Evolutionary conservation across 2,113 vertebrate genomes (phyloP), one percentile per base, ranked within the genome.

Genomic region (Arothron firmamentum): DNA sequence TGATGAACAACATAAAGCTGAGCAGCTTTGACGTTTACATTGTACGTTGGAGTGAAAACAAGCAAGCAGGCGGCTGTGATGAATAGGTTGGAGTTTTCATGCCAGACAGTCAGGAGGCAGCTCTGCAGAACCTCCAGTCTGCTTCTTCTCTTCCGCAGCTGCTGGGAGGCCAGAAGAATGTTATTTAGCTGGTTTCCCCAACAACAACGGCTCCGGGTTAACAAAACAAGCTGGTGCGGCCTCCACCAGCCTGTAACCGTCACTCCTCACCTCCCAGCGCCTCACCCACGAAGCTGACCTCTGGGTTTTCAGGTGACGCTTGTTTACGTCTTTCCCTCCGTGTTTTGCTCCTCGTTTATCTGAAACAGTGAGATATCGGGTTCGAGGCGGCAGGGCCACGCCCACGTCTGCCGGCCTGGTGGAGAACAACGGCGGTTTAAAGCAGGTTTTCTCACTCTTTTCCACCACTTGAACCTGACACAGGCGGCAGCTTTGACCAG

Each of bases 321-420:
- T 15, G 45, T n/a, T 46, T 46, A n/a, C 45, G 45, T 46, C 18
- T 48, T 21, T 21, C 49, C 0, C 16, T 28, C 15, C 0, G 6
- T 46, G 4, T 16, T 34, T 28, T 19, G 12, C 15, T 50, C 20
- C 28, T 10, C 34, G 11, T 63, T 42, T 47, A 25, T 53, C 52
- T 55, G 10, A 59, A 5, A 41, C 38, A 59, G 17, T 62, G 65
- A 56, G 23, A 74, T 17, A 57, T 2, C n/a, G 23, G 21, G 43
- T 52, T 23, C 18, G n/a, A 72, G 69, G 69, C 56, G 65, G 12
- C 41, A 75, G 73, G 68, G 77, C 59, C 63, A 31, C 38, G 61
- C 58, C 52, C 6, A n/a, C 72, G 59, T 57, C 62, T 52, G 52
- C 56, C 11, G 45, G 45, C 45, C 45, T n/a, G 45, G 14, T 16